phyloP scores from a whole-genome alignment of 2,113 vertebrate genomes.

The Pipa parva region DNA sequence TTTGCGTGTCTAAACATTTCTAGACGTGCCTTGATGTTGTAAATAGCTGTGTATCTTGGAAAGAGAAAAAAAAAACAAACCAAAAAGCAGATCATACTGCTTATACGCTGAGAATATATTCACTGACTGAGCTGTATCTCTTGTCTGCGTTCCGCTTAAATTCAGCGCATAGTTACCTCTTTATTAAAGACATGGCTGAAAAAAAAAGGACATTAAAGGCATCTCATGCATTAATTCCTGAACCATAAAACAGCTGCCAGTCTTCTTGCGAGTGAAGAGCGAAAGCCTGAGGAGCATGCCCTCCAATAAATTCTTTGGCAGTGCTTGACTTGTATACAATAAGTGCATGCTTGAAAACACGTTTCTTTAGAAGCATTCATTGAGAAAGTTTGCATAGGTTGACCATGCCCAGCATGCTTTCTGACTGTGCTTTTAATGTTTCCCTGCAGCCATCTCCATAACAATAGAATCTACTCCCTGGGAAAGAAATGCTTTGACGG shows the following conservation, averaged over 20 bases:
- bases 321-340: conserved; percentile 49
- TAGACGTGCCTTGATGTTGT: background rate
- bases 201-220: background rate
- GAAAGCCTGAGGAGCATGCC: conserved; percentile 26
- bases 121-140: background rate
- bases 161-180: background rate
- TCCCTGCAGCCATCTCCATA: conserved; percentile 79
- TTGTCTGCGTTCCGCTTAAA: background rate
- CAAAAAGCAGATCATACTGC: background rate
- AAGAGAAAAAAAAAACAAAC: background rate
- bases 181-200: background rate
- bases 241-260: conserved; percentile 31
- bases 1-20: background rate
- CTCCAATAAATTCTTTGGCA: conserved; percentile 41
- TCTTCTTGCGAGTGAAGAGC: conserved; percentile 28
- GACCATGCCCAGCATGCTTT: conserved; percentile 47
- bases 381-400: conserved; percentile 43
- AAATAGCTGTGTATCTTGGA: too few relatives aligned
- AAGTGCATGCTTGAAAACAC: conserved; percentile 42
- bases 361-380: conserved; percentile 50
- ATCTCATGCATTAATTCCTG: conserved; percentile 7
- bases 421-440: conserved; percentile 58
- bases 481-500: conserved; percentile 82
- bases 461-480: conserved; percentile 81
- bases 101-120: background rate